Conservation (phyloP, 2,113 vertebrate genomes). For the Catagonus wagneri region DNA sequence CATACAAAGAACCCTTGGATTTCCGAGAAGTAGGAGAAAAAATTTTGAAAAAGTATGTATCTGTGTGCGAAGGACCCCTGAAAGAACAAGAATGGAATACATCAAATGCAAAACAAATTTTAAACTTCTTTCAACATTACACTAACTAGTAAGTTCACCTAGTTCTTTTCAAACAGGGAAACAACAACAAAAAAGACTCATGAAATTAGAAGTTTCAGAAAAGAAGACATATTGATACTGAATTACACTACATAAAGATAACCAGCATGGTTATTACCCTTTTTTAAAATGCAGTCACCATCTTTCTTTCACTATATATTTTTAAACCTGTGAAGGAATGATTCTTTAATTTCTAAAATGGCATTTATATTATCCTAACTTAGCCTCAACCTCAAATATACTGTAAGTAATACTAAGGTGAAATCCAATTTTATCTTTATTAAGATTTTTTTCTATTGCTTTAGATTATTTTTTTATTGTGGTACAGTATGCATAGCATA, state of each 20-base stretch:
- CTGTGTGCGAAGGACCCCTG: slow-evolving; percentile 94
- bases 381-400: slow-evolving; percentile 31
- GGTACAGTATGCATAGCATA: slow-evolving; percentile 20
- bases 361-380: slow-evolving; percentile 43
- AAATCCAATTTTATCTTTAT: slow-evolving; percentile 24
- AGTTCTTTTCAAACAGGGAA: slow-evolving; percentile 21
- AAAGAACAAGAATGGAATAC: slow-evolving; percentile 96
- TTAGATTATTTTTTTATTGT: slow-evolving; percentile 45
- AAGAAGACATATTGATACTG: slow-evolving; percentile 23
- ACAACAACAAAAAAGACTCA: not conserved
- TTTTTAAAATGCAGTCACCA: slow-evolving; percentile 13
- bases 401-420: slow-evolving; percentile 36
- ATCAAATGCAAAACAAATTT: slow-evolving; percentile 94
- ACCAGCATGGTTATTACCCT: not conserved
- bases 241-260: slow-evolving; percentile 45
- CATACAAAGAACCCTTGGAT: slow-evolving; percentile 88
- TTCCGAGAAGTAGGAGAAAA: slow-evolving; percentile 95
- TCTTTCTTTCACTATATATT: slow-evolving; percentile 35
- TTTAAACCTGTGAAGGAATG: slow-evolving; percentile 34
- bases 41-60: slow-evolving; percentile 94
- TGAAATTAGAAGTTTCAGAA: slow-evolving; percentile 6
- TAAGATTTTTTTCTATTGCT: slow-evolving; percentile 8
- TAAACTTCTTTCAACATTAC: slow-evolving; percentile 90
- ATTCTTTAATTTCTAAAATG: slow-evolving; percentile 45
- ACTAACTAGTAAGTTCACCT: slow-evolving; percentile 41